Base-by-base conservation (phyloP, 2,797 vertebrate species). In the Amblyraja radiata region DNA sequence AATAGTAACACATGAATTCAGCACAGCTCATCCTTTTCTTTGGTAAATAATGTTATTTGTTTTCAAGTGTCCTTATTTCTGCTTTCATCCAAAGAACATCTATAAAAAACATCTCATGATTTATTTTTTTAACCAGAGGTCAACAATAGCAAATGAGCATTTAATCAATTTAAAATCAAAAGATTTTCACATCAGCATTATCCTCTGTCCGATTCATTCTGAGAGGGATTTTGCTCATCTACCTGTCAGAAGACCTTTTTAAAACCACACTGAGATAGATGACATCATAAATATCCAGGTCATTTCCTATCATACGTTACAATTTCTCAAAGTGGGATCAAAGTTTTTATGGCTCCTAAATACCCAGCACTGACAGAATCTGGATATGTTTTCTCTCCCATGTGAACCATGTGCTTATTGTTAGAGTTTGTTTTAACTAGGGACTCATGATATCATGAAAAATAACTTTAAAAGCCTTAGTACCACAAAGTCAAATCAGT, bases 291-390 rank as follows among this genome's bases (percentile, higher is more conserved):
- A 97, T 97, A 97, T 97, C 96, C 95, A 95, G 96, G 95, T 95
- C 94, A 96, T 97, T 97, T 96, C 96, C 96, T 96, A 96, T 97
- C 97, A 96, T 97, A 98, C 98, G 97, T 97, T 97, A 97, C 95
- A 97, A 96, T 95, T 97, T 96, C 96, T 96, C 93, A 95, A 97
- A 95, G 95, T 94, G 94, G 95, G 96, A 32, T 32, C 94, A 95
- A 96, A 96, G 93, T 95, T 95, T 96, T 95, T 94, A 94, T 95
- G 96, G 96, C 96, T 97, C 97, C 95, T 96, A 96, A 96, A 95
- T 96, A 97, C 97, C 97, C 96, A 95, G 95, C 94, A 95, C 94
- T 96, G 96, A 94, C 95, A 96, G 95, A 96, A 96, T 95, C 93
- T 95, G 95, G 36, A 36, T 73, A 73, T 86, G 83, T 86, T 86